phyloP scores from a whole-genome alignment of 2,797 vertebrate species.

The Sandelia bainsii region DNA sequence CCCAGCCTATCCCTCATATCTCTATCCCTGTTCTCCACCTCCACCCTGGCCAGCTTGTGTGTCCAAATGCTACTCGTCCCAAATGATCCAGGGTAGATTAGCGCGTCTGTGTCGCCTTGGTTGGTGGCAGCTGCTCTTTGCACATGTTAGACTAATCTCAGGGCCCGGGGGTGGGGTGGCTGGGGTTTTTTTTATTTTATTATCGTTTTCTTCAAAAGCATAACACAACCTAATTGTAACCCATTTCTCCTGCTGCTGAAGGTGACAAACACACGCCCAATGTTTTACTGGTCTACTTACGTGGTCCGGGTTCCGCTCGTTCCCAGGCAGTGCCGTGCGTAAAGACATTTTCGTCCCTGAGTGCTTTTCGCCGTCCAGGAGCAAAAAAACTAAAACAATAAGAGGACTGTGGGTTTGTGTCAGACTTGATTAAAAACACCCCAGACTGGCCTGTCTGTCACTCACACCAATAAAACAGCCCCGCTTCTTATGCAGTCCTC shows the following conservation, averaged over 20 bases:
- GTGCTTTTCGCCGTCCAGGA: conserved; percentile 57
- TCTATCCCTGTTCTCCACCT: not conserved
- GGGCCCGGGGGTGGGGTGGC: conserved; percentile 7
- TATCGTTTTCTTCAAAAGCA: conserved; percentile 16
- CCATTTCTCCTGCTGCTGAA: not conserved
- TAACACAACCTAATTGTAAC: not conserved
- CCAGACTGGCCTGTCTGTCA: conserved; percentile 15
- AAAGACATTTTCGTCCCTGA: conserved; percentile 88
- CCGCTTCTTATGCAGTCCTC: conserved; percentile 73
- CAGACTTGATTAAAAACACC: conserved; percentile 15
- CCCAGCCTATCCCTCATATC: not conserved
- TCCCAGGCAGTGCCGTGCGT: conserved; percentile 89
- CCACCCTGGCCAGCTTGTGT: conserved; percentile 19
- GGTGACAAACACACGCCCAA: conserved; percentile 16
- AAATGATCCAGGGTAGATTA: conserved; percentile 51
- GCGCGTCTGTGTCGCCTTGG: conserved; percentile 27
- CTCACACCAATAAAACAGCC: conserved; percentile 28
- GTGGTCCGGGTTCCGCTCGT: conserved; percentile 89
- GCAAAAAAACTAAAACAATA: not conserved
- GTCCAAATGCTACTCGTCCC: conserved; percentile 46
- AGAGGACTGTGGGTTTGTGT: conserved; percentile 18
- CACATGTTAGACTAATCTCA: conserved; percentile 57
- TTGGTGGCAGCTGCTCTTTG: conserved; percentile 61
- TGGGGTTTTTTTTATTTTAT: no score
- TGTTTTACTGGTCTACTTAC: conserved; percentile 81